Evolutionary conservation across 2,888 invertebrate genomes (phyloP).

Genomic region (Latrodectus hesperus): DNA sequence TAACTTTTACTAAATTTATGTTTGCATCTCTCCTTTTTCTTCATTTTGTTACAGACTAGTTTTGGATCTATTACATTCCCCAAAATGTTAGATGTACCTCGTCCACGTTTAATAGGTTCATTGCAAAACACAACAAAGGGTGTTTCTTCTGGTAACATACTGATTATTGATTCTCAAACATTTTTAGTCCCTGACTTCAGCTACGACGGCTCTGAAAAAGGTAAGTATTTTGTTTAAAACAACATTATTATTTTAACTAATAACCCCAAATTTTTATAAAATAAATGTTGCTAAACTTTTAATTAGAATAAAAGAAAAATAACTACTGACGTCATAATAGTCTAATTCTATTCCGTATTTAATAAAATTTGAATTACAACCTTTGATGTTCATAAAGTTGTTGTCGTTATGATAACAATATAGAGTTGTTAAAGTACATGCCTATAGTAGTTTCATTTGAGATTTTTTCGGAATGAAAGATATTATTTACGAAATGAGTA

Average conservation of each 20-base stretch:
- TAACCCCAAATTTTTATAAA: neutral
- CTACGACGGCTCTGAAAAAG: constrained; percentile 92
- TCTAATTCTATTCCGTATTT: too few species aligned
- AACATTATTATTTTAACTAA: neutral
- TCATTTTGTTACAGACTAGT: constrained; percentile 81
- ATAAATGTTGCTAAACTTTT: neutral
- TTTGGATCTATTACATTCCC: constrained; percentile 91
- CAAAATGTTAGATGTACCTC: constrained; percentile 84
- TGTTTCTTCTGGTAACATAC: constrained; percentile 91
- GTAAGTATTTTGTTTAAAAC: constrained; percentile 19
- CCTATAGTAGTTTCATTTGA: too few species aligned
- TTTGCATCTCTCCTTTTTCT: too few species aligned
- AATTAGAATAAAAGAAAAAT: neutral
- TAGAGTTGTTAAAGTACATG: too few species aligned
- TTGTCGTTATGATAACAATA: too few species aligned
- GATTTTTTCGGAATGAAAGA: too few species aligned
- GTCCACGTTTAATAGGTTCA: constrained; percentile 87
- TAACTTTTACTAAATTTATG: neutral
- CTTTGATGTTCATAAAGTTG: too few species aligned
- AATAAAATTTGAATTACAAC: too few species aligned
- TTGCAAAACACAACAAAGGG: constrained; percentile 91
- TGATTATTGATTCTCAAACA: constrained; percentile 91
- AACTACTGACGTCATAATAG: too few species aligned
- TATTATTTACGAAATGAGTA: too few species aligned
- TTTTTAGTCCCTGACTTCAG: constrained; percentile 93